phyloP scores from a whole-genome alignment of 2,113 vertebrate species.

The Myotis yumanensis region DNA sequence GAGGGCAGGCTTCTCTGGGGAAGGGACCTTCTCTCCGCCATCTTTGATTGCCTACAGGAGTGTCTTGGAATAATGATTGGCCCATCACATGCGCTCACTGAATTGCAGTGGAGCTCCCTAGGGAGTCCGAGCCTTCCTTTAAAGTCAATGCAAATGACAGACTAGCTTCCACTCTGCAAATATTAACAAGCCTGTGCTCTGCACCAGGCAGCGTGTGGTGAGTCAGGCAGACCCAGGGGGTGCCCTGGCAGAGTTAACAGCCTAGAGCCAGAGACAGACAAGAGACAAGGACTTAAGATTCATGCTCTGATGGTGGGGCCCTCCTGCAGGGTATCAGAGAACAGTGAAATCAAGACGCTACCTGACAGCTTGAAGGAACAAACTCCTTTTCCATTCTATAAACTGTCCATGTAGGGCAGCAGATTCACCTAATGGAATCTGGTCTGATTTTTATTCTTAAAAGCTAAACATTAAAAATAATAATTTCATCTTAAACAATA shows the following conservation, averaged over 20 bases:
- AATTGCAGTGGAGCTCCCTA: background rate
- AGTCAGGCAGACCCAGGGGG: background rate
- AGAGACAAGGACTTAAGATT: background rate
- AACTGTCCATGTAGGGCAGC: background rate
- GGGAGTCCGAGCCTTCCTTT: background rate
- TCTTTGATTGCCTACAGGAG: background rate
- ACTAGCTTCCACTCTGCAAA: background rate
- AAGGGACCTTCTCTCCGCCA: background rate
- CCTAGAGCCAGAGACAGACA: background rate
- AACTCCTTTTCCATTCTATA: background rate
- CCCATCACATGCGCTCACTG: background rate
- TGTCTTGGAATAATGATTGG: background rate
- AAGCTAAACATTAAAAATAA: background rate
- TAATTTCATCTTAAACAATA: slow-evolving; percentile 1
- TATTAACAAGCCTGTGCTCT: background rate
- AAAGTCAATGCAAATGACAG: background rate
- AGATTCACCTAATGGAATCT: background rate
- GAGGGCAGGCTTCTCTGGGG: background rate
- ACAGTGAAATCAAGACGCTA: background rate
- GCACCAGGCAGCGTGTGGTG: background rate
- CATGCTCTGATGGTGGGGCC: background rate
- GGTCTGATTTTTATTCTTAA: slow-evolving; percentile 38
- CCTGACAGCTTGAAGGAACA: background rate
- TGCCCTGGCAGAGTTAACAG: background rate
- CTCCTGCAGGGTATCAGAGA: background rate